A percentile compares a stretch with the other conserved stretches of the same genome.
phyloP scores from a whole-genome alignment of 2,797 vertebrate genomes.

The Chromobotia macracanthus region DNA sequence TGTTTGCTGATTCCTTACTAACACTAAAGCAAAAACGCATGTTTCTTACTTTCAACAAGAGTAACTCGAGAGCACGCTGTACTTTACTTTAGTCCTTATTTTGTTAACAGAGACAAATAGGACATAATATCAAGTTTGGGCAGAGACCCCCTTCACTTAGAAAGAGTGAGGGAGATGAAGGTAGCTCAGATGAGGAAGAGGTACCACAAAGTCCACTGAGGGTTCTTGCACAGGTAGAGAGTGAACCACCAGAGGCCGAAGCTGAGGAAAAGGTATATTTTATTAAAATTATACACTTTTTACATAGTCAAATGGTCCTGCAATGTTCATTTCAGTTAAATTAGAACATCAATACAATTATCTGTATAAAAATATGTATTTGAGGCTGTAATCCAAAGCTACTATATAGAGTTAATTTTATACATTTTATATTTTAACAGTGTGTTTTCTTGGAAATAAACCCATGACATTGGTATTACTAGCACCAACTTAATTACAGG shows the following conservation, averaged over 20 bases:
- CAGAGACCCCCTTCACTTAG: constrained; percentile 85
- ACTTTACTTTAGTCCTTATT: too few species aligned
- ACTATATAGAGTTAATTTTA: too few species aligned
- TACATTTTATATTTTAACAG: neutral
- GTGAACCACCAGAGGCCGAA: constrained; percentile 70
- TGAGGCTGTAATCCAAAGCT: neutral
- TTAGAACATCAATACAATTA: too few species aligned
- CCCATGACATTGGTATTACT: neutral
- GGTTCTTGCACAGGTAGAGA: constrained; percentile 78
- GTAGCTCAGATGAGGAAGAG: constrained; percentile 83
- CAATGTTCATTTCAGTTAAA: neutral
- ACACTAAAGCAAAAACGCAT: too few species aligned
- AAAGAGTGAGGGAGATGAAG: constrained; percentile 81
- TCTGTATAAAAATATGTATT: neutral
- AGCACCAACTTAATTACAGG: neutral
- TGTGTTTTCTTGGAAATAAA: neutral
- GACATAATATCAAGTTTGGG: constrained; percentile 94
- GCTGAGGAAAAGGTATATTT: constrained; percentile 77
- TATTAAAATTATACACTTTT: neutral
- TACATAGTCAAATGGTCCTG: neutral
- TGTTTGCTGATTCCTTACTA: too few species aligned
- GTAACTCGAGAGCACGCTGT: too few species aligned
- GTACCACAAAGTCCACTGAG: constrained; percentile 79
- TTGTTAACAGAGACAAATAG: constrained; percentile 87
- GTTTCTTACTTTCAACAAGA: too few species aligned